Conservation (phyloP, 1,140 invertebrate genomes). For the Pissodes strobi region DNA sequence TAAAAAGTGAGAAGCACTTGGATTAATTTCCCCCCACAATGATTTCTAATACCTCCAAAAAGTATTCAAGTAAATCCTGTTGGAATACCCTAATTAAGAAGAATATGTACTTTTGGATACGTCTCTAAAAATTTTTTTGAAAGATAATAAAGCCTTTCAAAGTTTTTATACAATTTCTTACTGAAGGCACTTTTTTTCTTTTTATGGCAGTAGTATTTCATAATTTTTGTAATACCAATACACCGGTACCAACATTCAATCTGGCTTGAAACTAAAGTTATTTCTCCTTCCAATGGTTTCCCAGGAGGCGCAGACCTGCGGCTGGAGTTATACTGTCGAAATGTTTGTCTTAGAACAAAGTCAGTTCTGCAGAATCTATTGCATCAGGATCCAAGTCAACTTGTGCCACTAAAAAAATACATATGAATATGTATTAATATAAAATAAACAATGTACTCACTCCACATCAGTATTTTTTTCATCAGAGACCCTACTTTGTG, state of each 20-base stretch:
- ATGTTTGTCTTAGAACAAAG: conserved; percentile 44
- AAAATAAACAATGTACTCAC: too few relatives aligned
- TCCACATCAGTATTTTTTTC: too few relatives aligned
- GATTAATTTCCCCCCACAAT: background rate
- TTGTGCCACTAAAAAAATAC: too few relatives aligned
- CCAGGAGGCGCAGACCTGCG: conserved; percentile 19
- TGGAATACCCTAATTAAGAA: too few relatives aligned
- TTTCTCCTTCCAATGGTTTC: conserved; percentile 45
- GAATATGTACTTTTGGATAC: background rate
- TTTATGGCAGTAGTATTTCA: conserved; percentile 42
- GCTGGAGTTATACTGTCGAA: conserved; percentile 49
- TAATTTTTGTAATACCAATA: conserved; percentile 34
- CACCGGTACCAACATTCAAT: conserved; percentile 41
- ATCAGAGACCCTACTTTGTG: background rate
- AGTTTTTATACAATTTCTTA: conserved; percentile 47
- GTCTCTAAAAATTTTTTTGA: too few relatives aligned
- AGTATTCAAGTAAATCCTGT: too few relatives aligned
- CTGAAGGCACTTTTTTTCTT: conserved; percentile 36
- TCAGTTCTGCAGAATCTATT: conserved; percentile 44
- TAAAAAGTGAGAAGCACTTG: background rate
- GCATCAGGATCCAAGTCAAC: conserved; percentile 32
- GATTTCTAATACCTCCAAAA: background rate
- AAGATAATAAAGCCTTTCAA: conserved; percentile 44
- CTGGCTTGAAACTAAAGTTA: conserved; percentile 41
- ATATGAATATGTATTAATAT: too few relatives aligned